Base-by-base conservation (phyloP, 1,140 invertebrate species). In the Nixonia krombeini region DNA sequence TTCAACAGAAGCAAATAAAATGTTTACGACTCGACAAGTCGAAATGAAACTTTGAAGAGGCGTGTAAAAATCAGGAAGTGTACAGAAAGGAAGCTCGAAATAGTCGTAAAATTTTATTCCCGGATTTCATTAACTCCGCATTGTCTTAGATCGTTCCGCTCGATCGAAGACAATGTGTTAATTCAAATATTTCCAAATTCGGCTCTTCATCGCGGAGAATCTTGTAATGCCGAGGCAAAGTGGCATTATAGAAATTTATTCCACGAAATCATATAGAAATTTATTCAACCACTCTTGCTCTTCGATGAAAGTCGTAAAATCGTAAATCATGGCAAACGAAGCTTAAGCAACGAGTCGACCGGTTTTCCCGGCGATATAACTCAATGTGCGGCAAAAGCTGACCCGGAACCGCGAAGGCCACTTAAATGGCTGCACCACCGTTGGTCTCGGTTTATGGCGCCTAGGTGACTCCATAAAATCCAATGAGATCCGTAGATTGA, bases 401-500 rank as follows among this genome's bases (percentile, higher is more conserved):
- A 72, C 58, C 59, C 58, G 64, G 46, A 68, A 67, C 45, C 52
- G 61, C 51, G 47, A 62, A 61, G 61, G 52, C 67, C 47, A 70
- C 63, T 72, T 67, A 72, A 67, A 47, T 59, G 45, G 50, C 59
- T 46, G 55, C 47, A 47, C 45, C 56, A 29, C 38, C 21, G 38
- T 42, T 38, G 16, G 13, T 18, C 64, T 38, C 16, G 61, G 49
- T 63, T 72, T 72, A 72, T 68, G 64, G 66, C 55, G 69, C 51
- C 47, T 67, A 61, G 63, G 59, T 67, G 52, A 67, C 57, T 57
- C 67, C 71, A 70, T 72, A 68, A 74, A 72, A 74, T 62, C 64
- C 66, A 72, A 74, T 74, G 66, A 68, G 61, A 61, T 46, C 55
- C 51, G 61, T 44, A 66, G 64, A 74, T 74, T 74, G 72, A 74